Base-by-base conservation (phyloP, 2,888 invertebrate genomes). In the Drosophila silvestris region DNA sequence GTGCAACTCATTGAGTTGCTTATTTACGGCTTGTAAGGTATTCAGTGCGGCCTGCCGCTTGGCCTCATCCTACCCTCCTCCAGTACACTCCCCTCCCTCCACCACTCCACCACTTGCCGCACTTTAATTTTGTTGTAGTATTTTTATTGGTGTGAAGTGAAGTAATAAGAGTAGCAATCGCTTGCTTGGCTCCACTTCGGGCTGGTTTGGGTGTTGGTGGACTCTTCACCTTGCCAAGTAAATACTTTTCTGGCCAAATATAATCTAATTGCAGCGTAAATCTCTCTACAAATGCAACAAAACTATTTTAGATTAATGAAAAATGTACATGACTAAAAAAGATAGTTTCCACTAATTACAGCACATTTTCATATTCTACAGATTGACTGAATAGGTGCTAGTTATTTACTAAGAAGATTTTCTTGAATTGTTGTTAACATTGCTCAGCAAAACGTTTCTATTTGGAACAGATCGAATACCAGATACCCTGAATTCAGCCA, bases 1-100 rank as follows among this genome's bases (percentile, higher is more conserved):
- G 77, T 87, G 73, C 85, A 86, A 89, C 90, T 90, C 90, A 85
- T 90, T 85, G 85, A 85, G 85, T 90, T 85, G 85, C 85, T 85
- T 85, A 88, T 85, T 85, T 85, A 85, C 85, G 88, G 85, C 89
- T 81, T 67, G 69, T 28, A 74, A 85, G 88, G 72, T 85, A 90
- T 85, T 89, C 79, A 67, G 70, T 83, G 76, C 81, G 89, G 73
- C 75, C 81, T 65, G 50, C 41, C 41, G 52, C 52, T 32, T 47
- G 51, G 37, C 56, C 56, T n/a, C 37, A 57, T 57, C 39, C 33
- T n/a, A 12, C 33, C 52, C 22, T 12, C 50, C 50, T 33, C 16
- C 56, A 35, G 47, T 47, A 14, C 14, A 22, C 22, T 14, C 16
- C 22, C 12, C 47, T 41, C 39, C 32, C 30, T 32, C 10, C 47